Conservation (phyloP, 2,797 vertebrate species). For the Sebastes diploproa region DNA sequence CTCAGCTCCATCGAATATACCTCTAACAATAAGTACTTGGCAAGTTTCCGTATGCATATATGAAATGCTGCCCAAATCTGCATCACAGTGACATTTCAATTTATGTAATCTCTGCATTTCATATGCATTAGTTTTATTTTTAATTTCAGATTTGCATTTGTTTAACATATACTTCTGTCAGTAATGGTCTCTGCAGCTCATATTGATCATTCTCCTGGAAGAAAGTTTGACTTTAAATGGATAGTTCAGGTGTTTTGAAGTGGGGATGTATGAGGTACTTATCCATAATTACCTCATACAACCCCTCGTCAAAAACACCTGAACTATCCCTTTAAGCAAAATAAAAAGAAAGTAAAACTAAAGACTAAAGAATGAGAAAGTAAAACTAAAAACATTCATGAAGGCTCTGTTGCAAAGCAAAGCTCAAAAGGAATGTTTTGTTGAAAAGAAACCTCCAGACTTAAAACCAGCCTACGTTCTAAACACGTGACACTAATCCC, state of each 20-base stretch:
- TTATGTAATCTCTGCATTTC: neutral
- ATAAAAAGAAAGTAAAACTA: neutral
- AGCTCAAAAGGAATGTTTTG: too few species aligned
- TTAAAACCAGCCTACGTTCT: neutral
- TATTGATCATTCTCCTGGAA: neutral
- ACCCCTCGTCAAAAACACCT: rapidly evolving
- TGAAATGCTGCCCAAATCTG: neutral
- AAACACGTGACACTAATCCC: neutral
- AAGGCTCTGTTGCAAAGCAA: too few species aligned
- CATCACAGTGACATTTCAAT: neutral
- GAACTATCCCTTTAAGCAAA: neutral
- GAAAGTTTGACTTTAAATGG: neutral
- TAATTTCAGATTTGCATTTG: neutral
- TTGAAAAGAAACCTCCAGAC: neutral
- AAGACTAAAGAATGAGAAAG: neutral
- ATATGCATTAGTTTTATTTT: neutral
- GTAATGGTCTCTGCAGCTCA: neutral
- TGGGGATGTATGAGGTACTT: too few species aligned
- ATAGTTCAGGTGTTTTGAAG: too few species aligned
- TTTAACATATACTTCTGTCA: neutral
- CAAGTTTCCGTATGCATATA: neutral
- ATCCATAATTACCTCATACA: too few species aligned
- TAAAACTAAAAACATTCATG: neutral
- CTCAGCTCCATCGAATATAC: neutral
- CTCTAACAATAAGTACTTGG: neutral